These are phyloP conservation scores for Camponotus fellah DNA, from an alignment of 2,888 invertebrate genomes.

Conservation along the genomic window DNA sequence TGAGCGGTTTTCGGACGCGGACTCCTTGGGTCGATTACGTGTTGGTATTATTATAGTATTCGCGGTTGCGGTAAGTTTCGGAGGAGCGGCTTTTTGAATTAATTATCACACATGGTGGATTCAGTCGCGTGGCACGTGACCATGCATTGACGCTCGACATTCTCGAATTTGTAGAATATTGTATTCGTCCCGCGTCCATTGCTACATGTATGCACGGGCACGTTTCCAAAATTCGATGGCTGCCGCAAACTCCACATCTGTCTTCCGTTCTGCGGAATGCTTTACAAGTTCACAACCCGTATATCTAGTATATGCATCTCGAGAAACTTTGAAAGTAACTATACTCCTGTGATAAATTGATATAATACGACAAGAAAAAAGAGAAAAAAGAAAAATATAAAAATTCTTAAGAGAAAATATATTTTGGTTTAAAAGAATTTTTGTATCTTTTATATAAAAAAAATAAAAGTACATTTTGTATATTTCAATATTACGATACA, in stretches of 20 bases:
- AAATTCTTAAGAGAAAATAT: not conserved
- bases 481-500: not conserved
- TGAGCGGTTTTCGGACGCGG: conserved; percentile 41
- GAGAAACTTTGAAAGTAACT: conserved; percentile 33
- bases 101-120: conserved; percentile 64
- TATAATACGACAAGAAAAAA: conserved; percentile 12
- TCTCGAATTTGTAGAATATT: conserved; percentile 76
- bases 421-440: not conserved
- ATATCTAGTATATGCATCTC: conserved; percentile 20
- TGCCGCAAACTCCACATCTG: conserved; percentile 45
- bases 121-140: conserved; percentile 76
- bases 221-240: conserved; percentile 71
- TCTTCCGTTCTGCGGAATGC: conserved; percentile 44
- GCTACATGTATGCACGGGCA: conserved; percentile 75
- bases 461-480: not conserved
- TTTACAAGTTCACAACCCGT: conserved; percentile 45
- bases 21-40: conserved; percentile 24
- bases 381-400: not conserved
- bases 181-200: conserved; percentile 63
- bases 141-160: conserved; percentile 73
- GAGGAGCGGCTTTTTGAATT: conserved; percentile 63
- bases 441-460: not conserved
- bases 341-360: conserved; percentile 22
- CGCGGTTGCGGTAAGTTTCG: conserved; percentile 50
- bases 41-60: conserved; percentile 27